Evolutionary conservation across 1,140 invertebrate species (phyloP).

Genomic region (Macrocentrus cingulum): DNA sequence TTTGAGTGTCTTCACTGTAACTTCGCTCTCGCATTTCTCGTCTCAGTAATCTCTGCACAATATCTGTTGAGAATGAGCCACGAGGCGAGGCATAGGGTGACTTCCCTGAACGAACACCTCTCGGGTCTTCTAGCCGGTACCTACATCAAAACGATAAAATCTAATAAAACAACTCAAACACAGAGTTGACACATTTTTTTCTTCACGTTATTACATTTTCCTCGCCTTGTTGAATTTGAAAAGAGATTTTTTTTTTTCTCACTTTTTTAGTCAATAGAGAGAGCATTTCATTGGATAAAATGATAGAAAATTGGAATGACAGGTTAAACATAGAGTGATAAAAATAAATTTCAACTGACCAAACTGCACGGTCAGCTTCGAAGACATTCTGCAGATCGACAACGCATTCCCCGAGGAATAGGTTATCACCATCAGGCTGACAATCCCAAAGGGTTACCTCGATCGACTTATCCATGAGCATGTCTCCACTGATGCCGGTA

Average conservation of each 20-base stretch:
- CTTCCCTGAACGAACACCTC: conserved; percentile 65
- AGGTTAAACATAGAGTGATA: conserved; percentile 13
- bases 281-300: neutral
- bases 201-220: too few species aligned
- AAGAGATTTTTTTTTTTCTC: too few species aligned
- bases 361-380: conserved; percentile 80
- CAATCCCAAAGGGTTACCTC: conserved; percentile 88
- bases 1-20: conserved; percentile 56
- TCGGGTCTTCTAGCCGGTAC: conserved; percentile 80
- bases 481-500: conserved; percentile 73
- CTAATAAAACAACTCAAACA: neutral
- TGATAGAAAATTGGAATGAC: too few species aligned
- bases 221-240: too few species aligned
- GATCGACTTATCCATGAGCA: conserved; percentile 75
- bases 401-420: conserved; percentile 81
- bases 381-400: conserved; percentile 81
- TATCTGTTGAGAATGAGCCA: conserved; percentile 70
- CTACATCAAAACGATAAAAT: conserved; percentile 30
- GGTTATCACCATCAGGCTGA: conserved; percentile 75
- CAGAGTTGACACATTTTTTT: neutral
- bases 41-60: conserved; percentile 62
- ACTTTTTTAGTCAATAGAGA: neutral
- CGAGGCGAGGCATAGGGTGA: conserved; percentile 77
- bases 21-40: conserved; percentile 57
- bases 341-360: conserved; percentile 55